Evolutionary conservation across 2,888 invertebrate genomes (phyloP).

Genomic region (Idaea straminata): DNA sequence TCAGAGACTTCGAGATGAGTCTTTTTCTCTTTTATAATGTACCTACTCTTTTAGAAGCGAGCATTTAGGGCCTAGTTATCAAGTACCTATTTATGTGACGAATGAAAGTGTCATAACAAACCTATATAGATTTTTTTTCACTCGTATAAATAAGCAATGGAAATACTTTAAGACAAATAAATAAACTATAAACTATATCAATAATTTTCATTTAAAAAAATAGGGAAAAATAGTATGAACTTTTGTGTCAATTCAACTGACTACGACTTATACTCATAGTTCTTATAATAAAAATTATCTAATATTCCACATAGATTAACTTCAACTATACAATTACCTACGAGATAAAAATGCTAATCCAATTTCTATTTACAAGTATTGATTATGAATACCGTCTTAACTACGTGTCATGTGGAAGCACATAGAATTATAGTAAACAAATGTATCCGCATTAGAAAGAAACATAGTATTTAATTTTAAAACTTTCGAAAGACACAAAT

Average conservation of each 20-base stretch:
- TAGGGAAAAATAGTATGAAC: neutral
- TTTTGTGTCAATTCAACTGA: neutral
- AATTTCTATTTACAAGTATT: constrained; percentile 64
- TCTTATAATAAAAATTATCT: neutral
- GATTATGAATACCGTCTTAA: constrained; percentile 42
- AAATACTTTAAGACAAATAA: too few relatives aligned
- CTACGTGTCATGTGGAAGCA: constrained; percentile 75
- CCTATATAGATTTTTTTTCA: too few relatives aligned
- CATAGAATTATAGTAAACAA: constrained; percentile 64
- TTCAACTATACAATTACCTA: constrained; percentile 36
- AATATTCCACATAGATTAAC: constrained; percentile 24
- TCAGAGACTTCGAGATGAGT: too few relatives aligned
- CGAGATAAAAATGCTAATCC: constrained; percentile 72
- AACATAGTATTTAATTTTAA: neutral
- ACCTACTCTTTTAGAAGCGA: too few relatives aligned
- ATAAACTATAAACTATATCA: too few relatives aligned
- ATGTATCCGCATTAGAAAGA: constrained; percentile 9
- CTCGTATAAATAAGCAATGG: too few relatives aligned
- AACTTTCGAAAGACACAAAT: too few relatives aligned
- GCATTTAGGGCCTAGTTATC: too few relatives aligned
- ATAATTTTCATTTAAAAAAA: too few relatives aligned
- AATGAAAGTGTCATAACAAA: too few relatives aligned
- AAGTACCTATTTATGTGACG: too few relatives aligned
- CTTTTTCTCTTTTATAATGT: too few relatives aligned
- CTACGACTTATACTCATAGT: neutral